Evolutionary conservation across 2,888 invertebrate genomes (phyloP).

Genomic region (Calameuta filiformis): DNA sequence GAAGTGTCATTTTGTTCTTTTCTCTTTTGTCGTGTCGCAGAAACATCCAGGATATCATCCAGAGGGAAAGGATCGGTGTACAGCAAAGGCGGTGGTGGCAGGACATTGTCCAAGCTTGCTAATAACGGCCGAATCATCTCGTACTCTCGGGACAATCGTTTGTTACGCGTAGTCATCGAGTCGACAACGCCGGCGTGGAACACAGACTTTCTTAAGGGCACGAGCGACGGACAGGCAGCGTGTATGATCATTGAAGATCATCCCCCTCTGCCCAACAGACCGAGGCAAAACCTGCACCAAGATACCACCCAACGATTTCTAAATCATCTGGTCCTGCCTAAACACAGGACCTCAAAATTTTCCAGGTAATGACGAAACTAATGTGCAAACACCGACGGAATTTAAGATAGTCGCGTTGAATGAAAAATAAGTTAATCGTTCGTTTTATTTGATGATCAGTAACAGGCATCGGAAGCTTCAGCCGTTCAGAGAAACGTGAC

Average conservation of each 20-base stretch:
- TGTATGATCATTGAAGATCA: constrained; percentile 66
- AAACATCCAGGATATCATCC: constrained; percentile 88
- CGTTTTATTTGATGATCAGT: constrained; percentile 61
- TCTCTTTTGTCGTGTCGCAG: constrained; percentile 69
- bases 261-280: constrained; percentile 63
- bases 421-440: background rate
- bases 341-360: constrained; percentile 90
- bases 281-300: constrained; percentile 63
- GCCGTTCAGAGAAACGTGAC: constrained; percentile 98
- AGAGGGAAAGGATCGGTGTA: constrained; percentile 76
- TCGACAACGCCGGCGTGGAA: constrained; percentile 54
- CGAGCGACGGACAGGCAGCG: constrained; percentile 64
- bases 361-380: constrained; percentile 68
- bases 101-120: constrained; percentile 56
- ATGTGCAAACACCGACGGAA: background rate
- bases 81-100: constrained; percentile 64
- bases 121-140: constrained; percentile 59
- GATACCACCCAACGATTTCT: constrained; percentile 63
- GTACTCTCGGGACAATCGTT: constrained; percentile 50
- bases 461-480: constrained; percentile 97
- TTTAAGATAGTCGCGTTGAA: background rate
- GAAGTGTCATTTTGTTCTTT: constrained; percentile 21
- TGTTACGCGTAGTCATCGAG: constrained; percentile 48
- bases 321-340: constrained; percentile 62
- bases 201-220: constrained; percentile 56